A percentile compares a stretch with the other conserved stretches of the same genome.
phyloP scores from a whole-genome alignment of 2,888 invertebrate species.

The Ephialtes manifestator region DNA sequence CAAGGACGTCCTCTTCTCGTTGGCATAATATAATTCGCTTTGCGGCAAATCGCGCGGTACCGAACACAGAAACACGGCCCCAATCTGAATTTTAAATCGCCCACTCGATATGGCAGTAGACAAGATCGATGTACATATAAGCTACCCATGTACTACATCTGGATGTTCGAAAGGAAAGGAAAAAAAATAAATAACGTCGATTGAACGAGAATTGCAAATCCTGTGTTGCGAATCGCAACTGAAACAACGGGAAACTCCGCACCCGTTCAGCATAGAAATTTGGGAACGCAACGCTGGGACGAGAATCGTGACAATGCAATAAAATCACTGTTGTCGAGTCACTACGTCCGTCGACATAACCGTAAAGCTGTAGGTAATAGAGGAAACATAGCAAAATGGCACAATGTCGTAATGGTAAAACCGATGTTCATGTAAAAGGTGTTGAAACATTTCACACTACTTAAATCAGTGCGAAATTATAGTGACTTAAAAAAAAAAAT shows the following conservation, averaged over 20 bases:
- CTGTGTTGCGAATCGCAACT: conserved; percentile 10
- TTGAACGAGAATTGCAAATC: conserved; percentile 39
- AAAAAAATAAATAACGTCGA: conserved; percentile 8
- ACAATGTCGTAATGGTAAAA: not conserved
- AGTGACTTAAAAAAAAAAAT: too few species aligned
- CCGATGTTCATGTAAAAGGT: too few species aligned
- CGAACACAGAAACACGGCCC: conserved; percentile 30
- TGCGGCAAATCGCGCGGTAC: conserved; percentile 48
- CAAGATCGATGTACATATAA: conserved; percentile 47
- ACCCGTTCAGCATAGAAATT: conserved; percentile 45
- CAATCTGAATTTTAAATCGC: conserved; percentile 66
- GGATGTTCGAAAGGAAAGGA: conserved; percentile 15
- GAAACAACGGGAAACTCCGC: conserved; percentile 27
- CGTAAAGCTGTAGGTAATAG: not conserved
- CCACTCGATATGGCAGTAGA: conserved; percentile 58
- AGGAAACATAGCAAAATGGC: not conserved
- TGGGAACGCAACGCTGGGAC: conserved; percentile 4
- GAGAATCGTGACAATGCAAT: conserved; percentile 36
- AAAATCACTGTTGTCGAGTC: conserved; percentile 10
- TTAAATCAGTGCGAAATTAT: too few species aligned
- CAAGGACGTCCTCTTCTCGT: conserved; percentile 61
- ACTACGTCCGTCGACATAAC: conserved; percentile 13
- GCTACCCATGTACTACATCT: conserved; percentile 43
- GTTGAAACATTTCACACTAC: too few species aligned
- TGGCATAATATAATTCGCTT: conserved; percentile 58